Conservation (phyloP, 2,113 vertebrate species). For the Misgurnus anguillicaudatus region DNA sequence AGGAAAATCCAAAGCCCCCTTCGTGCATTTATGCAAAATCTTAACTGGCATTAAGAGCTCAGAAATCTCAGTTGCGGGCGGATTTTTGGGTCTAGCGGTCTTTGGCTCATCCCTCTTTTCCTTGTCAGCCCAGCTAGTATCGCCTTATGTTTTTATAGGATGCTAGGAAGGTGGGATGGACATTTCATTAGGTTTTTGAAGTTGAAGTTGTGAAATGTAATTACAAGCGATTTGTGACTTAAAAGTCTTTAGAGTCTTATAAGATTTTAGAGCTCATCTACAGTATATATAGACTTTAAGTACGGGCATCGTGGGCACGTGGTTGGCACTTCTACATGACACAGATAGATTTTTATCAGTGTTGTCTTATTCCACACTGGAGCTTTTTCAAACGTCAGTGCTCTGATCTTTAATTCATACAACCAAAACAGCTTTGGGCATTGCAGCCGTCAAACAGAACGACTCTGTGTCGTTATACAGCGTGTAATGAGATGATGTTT, state of each 20-base stretch:
- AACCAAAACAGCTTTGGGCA: conserved; percentile 27
- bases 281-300: not conserved
- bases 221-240: not conserved
- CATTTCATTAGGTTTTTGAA: not conserved
- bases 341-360: not conserved
- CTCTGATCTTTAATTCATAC: conserved; percentile 24
- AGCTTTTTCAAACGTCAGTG: not conserved
- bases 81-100: not conserved
- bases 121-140: conserved; percentile 3
- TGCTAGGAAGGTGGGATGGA: not conserved
- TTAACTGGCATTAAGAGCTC: conserved; percentile 22
- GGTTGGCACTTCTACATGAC: not conserved
- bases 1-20: not conserved
- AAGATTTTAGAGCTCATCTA: not conserved
- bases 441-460: conserved; percentile 16
- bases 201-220: not conserved
- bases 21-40: not conserved
- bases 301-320: not conserved
- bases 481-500: conserved; percentile 20
- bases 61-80: not conserved
- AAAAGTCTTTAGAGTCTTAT: too few relatives aligned
- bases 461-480: conserved; percentile 1
- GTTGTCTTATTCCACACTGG: not conserved
- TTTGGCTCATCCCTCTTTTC: not conserved
- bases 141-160: not conserved